Percentiles rank a stretch among this genome's conserved stretches.
phyloP scores from a whole-genome alignment of 2,888 invertebrate genomes.

The Cheilosia vulpina region DNA sequence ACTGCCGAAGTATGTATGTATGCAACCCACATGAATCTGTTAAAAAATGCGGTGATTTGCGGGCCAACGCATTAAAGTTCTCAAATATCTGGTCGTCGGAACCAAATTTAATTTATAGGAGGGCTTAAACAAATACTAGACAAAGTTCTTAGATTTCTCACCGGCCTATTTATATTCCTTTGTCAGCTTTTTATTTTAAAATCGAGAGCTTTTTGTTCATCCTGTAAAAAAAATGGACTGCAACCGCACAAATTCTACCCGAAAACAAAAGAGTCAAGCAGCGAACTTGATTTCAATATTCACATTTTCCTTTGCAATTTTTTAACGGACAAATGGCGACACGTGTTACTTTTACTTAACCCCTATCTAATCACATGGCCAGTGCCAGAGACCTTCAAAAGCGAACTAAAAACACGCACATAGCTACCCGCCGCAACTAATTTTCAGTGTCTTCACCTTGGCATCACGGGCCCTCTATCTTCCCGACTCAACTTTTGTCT shows the following conservation, averaged over 20 bases:
- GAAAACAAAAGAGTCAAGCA: background rate
- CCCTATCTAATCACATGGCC: slow-evolving; percentile 11
- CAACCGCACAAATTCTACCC: background rate
- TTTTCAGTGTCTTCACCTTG: slow-evolving; percentile 46
- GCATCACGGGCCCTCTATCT: slow-evolving; percentile 21
- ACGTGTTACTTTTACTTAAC: background rate
- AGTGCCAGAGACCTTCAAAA: slow-evolving; percentile 31
- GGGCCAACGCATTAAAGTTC: too few relatives aligned
- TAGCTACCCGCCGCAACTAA: background rate
- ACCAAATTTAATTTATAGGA: too few relatives aligned
- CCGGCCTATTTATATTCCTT: too few relatives aligned
- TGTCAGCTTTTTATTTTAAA: too few relatives aligned
- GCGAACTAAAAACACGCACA: slow-evolving; percentile 11
- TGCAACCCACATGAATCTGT: too few relatives aligned
- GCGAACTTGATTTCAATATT: background rate
- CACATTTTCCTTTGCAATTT: too few relatives aligned
- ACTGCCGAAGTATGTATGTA: too few relatives aligned
- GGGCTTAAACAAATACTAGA: too few relatives aligned
- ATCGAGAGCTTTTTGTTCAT: background rate
- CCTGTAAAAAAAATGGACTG: background rate
- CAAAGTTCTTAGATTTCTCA: too few relatives aligned
- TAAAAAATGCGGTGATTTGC: too few relatives aligned
- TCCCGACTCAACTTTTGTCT: background rate
- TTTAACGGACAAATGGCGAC: background rate
- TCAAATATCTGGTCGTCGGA: too few relatives aligned